These are phyloP conservation scores for Bombycilla garrulus DNA, from an alignment of 2,113 vertebrate genomes.

Conservation along the genomic window DNA sequence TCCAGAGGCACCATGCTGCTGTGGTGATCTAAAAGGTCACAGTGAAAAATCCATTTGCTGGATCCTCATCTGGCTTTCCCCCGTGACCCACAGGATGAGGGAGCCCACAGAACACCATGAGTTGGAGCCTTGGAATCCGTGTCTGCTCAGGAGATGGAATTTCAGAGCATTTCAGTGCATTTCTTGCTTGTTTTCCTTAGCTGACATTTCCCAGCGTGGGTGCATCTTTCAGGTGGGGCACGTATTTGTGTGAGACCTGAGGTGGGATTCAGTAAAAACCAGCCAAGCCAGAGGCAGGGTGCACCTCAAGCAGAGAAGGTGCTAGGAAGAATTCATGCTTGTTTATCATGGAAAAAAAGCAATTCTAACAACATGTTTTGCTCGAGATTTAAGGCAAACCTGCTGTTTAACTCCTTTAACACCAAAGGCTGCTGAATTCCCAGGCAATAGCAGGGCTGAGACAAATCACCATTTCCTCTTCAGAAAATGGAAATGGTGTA, in stretches of 20 bases:
- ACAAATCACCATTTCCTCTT: constrained; percentile 13
- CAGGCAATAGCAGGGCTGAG: not conserved
- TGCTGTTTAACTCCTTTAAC: constrained; percentile 1
- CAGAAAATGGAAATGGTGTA: constrained; percentile 10
- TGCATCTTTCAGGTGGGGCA: not conserved
- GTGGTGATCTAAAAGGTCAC: not conserved
- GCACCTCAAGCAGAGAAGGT: not conserved
- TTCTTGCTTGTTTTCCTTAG: not conserved
- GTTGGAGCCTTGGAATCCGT: not conserved
- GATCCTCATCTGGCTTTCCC: not conserved
- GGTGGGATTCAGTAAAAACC: not conserved
- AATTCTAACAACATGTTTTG: not conserved
- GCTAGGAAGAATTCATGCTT: not conserved
- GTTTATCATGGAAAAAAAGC: not conserved
- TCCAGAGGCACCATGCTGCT: not conserved
- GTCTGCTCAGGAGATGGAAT: not conserved
- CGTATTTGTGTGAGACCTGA: not conserved
- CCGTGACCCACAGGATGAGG: not conserved
- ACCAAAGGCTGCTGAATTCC: not conserved
- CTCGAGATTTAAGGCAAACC: not conserved
- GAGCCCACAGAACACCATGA: not conserved
- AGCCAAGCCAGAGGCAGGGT: not conserved
- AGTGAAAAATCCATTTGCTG: not conserved
- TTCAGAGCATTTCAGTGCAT: not conserved
- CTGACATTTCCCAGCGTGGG: not conserved